A percentile compares a stretch with the other conserved stretches of the same genome.
Evolutionary conservation across 2,113 vertebrate species (phyloP).

Genomic region (Larimichthys crocea): DNA sequence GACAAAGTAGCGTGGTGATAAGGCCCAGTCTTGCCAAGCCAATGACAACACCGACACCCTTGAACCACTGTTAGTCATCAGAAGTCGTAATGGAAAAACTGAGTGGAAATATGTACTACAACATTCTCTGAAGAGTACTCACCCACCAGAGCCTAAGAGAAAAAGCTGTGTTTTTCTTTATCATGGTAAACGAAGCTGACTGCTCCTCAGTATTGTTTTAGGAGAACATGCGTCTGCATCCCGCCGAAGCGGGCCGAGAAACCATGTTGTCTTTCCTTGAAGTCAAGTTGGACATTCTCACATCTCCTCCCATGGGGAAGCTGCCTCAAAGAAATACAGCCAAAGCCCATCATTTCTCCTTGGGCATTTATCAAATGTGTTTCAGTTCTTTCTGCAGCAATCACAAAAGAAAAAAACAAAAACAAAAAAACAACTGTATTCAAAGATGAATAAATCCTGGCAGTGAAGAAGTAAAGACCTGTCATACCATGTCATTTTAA

Average conservation of each 20-base stretch:
- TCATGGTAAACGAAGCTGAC: constrained; percentile 76
- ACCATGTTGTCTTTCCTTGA: constrained; percentile 74
- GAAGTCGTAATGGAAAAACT: constrained; percentile 70
- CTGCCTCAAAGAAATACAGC: constrained; percentile 52
- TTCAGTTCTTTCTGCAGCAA: constrained; percentile 43
- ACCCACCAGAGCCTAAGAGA: constrained; percentile 57
- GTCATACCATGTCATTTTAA: constrained; percentile 48
- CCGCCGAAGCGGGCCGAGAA: constrained; percentile 57
- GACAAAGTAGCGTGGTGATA: constrained; percentile 34
- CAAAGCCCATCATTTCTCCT: constrained; percentile 48
- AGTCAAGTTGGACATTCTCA: constrained; percentile 69
- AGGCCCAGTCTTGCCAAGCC: constrained; percentile 53
- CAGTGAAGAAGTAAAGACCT: constrained; percentile 45
- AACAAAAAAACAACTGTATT: constrained; percentile 21
- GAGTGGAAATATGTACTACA: constrained; percentile 71
- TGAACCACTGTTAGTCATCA: constrained; percentile 71
- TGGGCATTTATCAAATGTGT: constrained; percentile 60
- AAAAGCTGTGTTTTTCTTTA: constrained; percentile 76
- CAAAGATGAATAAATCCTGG: constrained; percentile 49
- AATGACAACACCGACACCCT: constrained; percentile 63
- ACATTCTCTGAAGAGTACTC: constrained; percentile 56
- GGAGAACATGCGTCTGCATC: constrained; percentile 65
- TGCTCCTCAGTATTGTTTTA: constrained; percentile 80
- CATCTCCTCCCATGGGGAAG: constrained; percentile 55
- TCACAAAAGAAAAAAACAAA: not conserved